These are phyloP conservation scores for Sitta carolinensis DNA, from an alignment of 2,797 vertebrate genomes.

Conservation along the genomic window DNA sequence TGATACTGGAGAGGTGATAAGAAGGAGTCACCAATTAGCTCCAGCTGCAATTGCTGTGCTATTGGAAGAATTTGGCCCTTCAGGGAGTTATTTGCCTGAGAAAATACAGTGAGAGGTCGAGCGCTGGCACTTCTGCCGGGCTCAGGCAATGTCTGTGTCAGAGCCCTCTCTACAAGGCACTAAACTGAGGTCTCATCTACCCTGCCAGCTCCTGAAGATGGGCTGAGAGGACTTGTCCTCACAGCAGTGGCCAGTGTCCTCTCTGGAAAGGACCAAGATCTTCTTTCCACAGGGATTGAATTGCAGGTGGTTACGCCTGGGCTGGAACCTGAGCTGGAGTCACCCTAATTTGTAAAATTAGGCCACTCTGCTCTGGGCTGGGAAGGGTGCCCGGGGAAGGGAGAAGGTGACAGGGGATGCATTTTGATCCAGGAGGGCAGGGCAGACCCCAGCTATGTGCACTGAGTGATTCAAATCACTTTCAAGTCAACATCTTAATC, in stretches of 20 bases:
- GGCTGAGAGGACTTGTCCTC: not conserved
- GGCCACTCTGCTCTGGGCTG: conserved; percentile 1
- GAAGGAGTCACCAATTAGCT: conserved; percentile 61
- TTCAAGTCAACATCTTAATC: not conserved
- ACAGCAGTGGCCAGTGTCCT: not conserved
- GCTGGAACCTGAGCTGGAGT: conserved; percentile 55
- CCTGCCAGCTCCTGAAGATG: conserved; percentile 41
- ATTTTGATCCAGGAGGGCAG: not conserved
- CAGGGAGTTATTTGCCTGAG: conserved; percentile 15
- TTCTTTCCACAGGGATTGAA: conserved; percentile 25
- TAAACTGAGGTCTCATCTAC: conserved; percentile 3
- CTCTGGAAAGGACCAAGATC: conserved; percentile 46
- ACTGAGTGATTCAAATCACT: not conserved
- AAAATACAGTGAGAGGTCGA: conserved; percentile 34
- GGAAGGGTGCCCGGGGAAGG: not conserved
- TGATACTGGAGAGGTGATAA: conserved; percentile 37
- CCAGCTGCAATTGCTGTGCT: not conserved
- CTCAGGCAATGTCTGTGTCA: conserved; percentile 44
- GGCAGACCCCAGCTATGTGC: not conserved
- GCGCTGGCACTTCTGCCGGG: not conserved
- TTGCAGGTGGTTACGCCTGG: not conserved
- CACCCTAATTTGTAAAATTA: conserved; percentile 17
- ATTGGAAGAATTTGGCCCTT: conserved; percentile 21
- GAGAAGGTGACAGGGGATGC: conserved; percentile 20
- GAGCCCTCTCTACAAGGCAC: conserved; percentile 32